These are phyloP conservation scores for Acrossocheilus wenchowensis DNA, from an alignment of 2,797 vertebrate genomes.

Conservation along the genomic window DNA sequence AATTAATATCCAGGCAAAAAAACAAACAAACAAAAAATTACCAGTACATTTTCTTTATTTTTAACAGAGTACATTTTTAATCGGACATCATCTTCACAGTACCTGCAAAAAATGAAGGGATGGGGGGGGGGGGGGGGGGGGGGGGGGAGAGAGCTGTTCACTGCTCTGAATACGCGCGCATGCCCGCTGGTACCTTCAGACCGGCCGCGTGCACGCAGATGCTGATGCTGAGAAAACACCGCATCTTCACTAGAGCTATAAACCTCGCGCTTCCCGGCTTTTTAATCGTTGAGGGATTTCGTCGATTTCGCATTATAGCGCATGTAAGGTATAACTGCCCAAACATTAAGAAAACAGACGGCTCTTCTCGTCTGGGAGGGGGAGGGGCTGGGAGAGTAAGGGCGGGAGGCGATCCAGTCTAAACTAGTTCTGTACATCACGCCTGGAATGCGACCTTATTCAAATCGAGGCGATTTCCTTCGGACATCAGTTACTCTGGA, in stretches of 20 bases:
- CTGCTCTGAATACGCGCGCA: slow-evolving; percentile 5
- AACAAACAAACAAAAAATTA: neutral
- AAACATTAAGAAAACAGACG: neutral
- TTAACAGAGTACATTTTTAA: neutral
- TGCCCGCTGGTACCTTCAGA: neutral
- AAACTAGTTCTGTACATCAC: slow-evolving; percentile 75
- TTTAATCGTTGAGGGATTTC: neutral
- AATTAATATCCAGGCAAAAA: neutral
- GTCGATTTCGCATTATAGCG: neutral
- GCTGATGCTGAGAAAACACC: slow-evolving; percentile 64
- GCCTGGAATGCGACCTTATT: slow-evolving; percentile 47
- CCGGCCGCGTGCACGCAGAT: slow-evolving; percentile 70
- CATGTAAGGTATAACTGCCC: too few species aligned
- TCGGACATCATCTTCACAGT: neutral
- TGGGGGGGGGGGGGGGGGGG: neutral
- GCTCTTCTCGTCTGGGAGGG: neutral
- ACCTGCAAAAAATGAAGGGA: neutral
- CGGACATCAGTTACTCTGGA: neutral
- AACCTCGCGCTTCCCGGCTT: neutral
- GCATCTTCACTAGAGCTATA: neutral
- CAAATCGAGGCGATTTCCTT: slow-evolving; percentile 15
- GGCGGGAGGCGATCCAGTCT: slow-evolving; percentile 73
- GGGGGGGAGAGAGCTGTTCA: neutral
- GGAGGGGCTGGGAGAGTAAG: slow-evolving; percentile 61
- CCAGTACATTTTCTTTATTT: neutral